These are phyloP conservation scores for Hesperophylax magnus DNA, from an alignment of 1,140 invertebrate species.

Conservation along the genomic window DNA sequence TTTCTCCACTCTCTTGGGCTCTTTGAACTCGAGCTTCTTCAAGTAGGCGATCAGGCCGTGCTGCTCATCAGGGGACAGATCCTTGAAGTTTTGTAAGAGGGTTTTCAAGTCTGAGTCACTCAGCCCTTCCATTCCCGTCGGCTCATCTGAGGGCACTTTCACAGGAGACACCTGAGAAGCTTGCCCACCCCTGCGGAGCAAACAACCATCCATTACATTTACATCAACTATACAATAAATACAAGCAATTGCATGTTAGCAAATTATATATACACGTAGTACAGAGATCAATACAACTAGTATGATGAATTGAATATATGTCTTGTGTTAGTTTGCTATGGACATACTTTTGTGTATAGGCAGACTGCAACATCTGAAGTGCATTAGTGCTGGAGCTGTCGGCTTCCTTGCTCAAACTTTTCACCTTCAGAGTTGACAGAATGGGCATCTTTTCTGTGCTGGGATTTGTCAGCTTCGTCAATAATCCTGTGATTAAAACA, in stretches of 20 bases:
- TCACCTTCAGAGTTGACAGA: background rate
- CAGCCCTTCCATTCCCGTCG: conserved; percentile 71
- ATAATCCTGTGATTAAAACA: too few species aligned
- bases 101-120: conserved; percentile 83
- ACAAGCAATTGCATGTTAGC: too few species aligned
- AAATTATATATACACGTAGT: too few species aligned
- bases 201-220: too few species aligned
- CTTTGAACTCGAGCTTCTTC: conserved; percentile 81
- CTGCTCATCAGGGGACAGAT: conserved; percentile 82
- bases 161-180: background rate
- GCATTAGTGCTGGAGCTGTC: conserved; percentile 11
- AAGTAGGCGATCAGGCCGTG: conserved; percentile 83
- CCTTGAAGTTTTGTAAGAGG: conserved; percentile 82
- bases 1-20: conserved; percentile 80
- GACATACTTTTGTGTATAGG: conserved; percentile 36
- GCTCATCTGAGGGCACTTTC: background rate
- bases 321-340: too few species aligned
- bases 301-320: too few species aligned
- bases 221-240: too few species aligned
- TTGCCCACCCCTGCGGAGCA: background rate
- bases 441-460: background rate
- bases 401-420: background rate
- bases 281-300: too few species aligned
- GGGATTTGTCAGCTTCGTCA: background rate
- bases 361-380: conserved; percentile 36